Conservation (phyloP, 2,113 vertebrate genomes). For the Pica pica region DNA sequence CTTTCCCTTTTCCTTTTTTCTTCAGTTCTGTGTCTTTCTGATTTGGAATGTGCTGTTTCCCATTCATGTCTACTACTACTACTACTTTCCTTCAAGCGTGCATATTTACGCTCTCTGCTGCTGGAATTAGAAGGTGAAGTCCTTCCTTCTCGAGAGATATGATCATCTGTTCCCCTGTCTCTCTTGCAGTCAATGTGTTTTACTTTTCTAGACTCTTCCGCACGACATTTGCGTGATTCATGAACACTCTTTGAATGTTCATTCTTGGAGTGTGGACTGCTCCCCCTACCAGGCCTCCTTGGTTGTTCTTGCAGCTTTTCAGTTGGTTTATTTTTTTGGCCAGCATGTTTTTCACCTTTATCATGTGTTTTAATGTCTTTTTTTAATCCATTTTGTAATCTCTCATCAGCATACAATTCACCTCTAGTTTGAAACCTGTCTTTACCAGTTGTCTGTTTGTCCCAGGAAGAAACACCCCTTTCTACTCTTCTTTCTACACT, state of each 20-base stretch:
- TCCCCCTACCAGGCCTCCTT: slow-evolving; percentile 63
- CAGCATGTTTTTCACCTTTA: slow-evolving; percentile 66
- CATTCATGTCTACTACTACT: slow-evolving; percentile 25
- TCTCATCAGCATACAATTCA: slow-evolving; percentile 61
- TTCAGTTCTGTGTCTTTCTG: slow-evolving; percentile 71
- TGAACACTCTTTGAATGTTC: slow-evolving; percentile 54
- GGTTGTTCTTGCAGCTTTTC: slow-evolving; percentile 64
- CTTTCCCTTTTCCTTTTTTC: slow-evolving; percentile 75
- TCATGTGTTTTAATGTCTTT: slow-evolving; percentile 66
- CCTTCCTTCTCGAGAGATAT: slow-evolving; percentile 58
- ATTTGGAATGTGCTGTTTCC: slow-evolving; percentile 59
- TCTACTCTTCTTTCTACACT: slow-evolving; percentile 55
- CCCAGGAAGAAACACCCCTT: slow-evolving; percentile 38
- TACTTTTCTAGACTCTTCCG: slow-evolving; percentile 63
- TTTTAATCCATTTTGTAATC: slow-evolving; percentile 50
- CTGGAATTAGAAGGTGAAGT: slow-evolving; percentile 40
- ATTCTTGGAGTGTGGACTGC: slow-evolving; percentile 53
- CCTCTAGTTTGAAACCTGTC: slow-evolving; percentile 56
- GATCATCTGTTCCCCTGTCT: slow-evolving; percentile 50
- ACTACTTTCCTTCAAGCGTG: slow-evolving; percentile 20
- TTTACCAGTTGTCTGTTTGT: slow-evolving; percentile 62
- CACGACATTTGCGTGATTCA: slow-evolving; percentile 52
- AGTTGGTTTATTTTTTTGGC: slow-evolving; percentile 35
- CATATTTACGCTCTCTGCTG: slow-evolving; percentile 55
- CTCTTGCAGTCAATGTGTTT: slow-evolving; percentile 61